Evolutionary conservation across 2,888 invertebrate genomes (phyloP).

Genomic region (Ectemnius cavifrons): DNA sequence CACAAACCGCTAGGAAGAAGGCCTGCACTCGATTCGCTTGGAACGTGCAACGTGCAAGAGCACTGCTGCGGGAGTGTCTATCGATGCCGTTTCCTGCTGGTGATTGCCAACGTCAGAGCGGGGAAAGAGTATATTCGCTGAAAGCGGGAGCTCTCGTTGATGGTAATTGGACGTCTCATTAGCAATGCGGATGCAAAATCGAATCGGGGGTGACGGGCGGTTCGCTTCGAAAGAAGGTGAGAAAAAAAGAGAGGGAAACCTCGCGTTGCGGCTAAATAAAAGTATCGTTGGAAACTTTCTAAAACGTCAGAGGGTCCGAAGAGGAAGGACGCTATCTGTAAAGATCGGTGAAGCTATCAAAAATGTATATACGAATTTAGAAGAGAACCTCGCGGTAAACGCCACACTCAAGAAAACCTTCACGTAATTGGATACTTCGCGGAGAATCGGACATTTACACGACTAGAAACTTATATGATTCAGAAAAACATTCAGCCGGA

Average conservation of each 20-base stretch:
- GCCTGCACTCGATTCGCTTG: conserved; percentile 27
- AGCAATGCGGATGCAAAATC: conserved; percentile 58
- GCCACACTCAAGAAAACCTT: too few relatives aligned
- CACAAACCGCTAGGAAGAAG: conserved; percentile 3
- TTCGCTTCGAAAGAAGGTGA: not conserved
- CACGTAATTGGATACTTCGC: too few relatives aligned
- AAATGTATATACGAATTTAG: too few relatives aligned
- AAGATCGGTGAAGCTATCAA: too few relatives aligned
- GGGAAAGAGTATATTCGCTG: conserved; percentile 24
- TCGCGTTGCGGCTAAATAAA: not conserved
- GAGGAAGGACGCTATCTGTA: too few relatives aligned
- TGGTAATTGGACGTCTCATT: conserved; percentile 67
- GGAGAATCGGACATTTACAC: too few relatives aligned
- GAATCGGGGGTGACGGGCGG: conserved; percentile 34
- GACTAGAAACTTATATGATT: too few relatives aligned
- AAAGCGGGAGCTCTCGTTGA: conserved; percentile 39
- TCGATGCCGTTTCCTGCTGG: conserved; percentile 60
- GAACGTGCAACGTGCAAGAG: conserved; percentile 24
- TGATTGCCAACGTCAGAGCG: conserved; percentile 53
- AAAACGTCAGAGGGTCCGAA: too few relatives aligned
- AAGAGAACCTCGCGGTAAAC: too few relatives aligned
- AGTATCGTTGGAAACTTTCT: too few relatives aligned
- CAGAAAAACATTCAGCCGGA: too few relatives aligned
- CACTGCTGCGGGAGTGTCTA: conserved; percentile 28
- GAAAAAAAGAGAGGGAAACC: not conserved